Evolutionary conservation across 2,888 invertebrate genomes (phyloP), one percentile per base, ranked within the genome.

Genomic region (Ellobium chinense): DNA sequence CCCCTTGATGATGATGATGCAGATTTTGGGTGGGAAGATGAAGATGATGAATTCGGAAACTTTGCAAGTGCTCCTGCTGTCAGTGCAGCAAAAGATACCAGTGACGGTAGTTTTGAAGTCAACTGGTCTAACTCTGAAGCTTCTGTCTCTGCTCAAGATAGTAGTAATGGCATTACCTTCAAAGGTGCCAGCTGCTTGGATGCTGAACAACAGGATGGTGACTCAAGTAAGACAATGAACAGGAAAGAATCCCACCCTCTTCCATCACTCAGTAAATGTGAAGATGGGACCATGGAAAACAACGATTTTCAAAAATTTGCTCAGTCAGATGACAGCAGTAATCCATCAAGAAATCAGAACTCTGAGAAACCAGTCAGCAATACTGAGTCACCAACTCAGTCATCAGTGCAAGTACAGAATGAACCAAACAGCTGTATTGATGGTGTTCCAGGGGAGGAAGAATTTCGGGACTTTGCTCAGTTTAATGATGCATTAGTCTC

Each of bases 31-130:
- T 85, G 85, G 46, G 87, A 87, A 77, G 88, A 87, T 66, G 89
- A 89, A 80, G 88, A 88, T 80, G 87, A 89, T 82, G 89, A 89
- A 21, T 88, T 88, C 86, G 88, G 88, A 36, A 85, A 83, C 68
- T 83, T 83, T 34, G 46, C 81, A 24, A 62, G 62, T 9, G 70
- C 70, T n/a, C 58, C 70, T 14, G 63, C 36, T 46, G n/a, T 56
- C 1, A 56, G 56, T 18, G 36, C 36, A n/a, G 36, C 72, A 72
- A 72, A 56, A 60, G 37, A 56, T 72, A 36, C n/a, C 37, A 72
- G 46, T 34, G 76, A 36, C 18, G 54, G 54, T 24, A 65, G 56
- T 29, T 27, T 66, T 21, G 56, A 65, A 3, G 66, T 54, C 1
- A 66, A 76, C 56, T 76, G 54, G 62, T 76, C 76, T 18, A 66